A percentile compares a stretch with the other conserved stretches of the same genome.
phyloP scores from a whole-genome alignment of 2,888 invertebrate genomes.

The Scelioninae gen. 1 region DNA sequence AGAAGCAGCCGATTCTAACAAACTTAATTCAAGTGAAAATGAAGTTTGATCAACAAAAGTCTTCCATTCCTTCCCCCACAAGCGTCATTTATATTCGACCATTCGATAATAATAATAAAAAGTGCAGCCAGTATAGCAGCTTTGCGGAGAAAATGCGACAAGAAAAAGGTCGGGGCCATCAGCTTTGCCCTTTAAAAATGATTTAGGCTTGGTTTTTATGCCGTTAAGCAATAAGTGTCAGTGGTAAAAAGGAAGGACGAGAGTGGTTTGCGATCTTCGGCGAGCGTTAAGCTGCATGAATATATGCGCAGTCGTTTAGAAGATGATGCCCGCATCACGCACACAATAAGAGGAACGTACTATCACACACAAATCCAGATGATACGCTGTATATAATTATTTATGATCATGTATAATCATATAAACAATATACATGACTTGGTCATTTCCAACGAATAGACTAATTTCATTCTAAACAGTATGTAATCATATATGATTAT shows the following conservation, averaged over 20 bases:
- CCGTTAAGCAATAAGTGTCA: conserved; percentile 52
- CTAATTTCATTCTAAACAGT: conserved; percentile 16
- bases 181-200: conserved; percentile 46
- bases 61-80: conserved; percentile 69
- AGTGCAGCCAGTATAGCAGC: conserved; percentile 22
- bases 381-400: conserved; percentile 27
- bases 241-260: conserved; percentile 38
- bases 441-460: conserved; percentile 16
- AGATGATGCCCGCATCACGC: conserved; percentile 12
- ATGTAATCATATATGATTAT: conserved; percentile 44
- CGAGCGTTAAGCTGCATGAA: conserved; percentile 34
- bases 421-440: conserved; percentile 23
- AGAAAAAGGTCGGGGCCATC: conserved; percentile 30
- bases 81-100: conserved; percentile 47
- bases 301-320: conserved; percentile 18
- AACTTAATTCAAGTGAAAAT: conserved; percentile 12
- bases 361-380: conserved; percentile 26
- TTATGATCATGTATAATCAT: conserved; percentile 44
- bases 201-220: conserved; percentile 49
- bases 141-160: conserved; percentile 25
- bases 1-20: background rate
- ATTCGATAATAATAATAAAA: conserved; percentile 33
- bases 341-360: conserved; percentile 13
- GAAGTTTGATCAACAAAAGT: conserved; percentile 68
- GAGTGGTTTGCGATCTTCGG: conserved; percentile 34